Evolutionary conservation across 2,888 invertebrate species (phyloP), one percentile per base, ranked within the genome.

Genomic region (Heteromyza rotundicornis): DNA sequence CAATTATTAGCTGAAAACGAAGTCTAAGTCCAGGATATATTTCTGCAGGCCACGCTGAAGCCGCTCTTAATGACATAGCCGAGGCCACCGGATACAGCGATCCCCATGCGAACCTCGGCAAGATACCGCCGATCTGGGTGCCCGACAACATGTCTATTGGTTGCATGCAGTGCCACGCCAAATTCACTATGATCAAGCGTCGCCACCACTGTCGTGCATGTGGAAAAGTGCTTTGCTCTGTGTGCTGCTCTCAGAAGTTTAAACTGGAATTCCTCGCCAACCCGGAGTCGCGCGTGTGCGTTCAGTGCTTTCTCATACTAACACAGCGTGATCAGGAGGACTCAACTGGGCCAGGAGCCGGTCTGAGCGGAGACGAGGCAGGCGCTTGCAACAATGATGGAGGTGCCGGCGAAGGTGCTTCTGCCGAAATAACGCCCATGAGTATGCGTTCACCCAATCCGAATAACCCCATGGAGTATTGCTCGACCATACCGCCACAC

Each of bases 171-270:
- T 95, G 95, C 79, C 89, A 90, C 64, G 82, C 86, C 51, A 91
- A 89, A 80, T 96, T 95, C 81, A 93, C 91, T 1, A 87, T 95
- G 66, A 87, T 94, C 55, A 91, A 90, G 79, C 86, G 94, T 49
- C 85, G 95, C 36, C 95, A 96, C 83, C 95, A 95, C 82, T 95
- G 95, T 78, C 85, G 95, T 57, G 92, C 93, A 52, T 95, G 94
- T 79, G 94, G 94, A 65, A 88, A 90, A 84, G 91, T 95, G 2
- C 84, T 94, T 17, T 94, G 93, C 82, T 89, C 89, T 24, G 87
- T 89, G 64, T 94, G 94, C 79, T 93, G 93, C 76, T 89, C 87
- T 59, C 85, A 89, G 78, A 90, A 89, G 77, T 89, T 88, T 65
- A 87, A 87, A 69, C 83, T 94, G 60, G 87, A 89, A 65, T 94